Evolutionary conservation across 92 coral and sea anemone species (phyloP).

Genomic region (Bergia sp.): DNA sequence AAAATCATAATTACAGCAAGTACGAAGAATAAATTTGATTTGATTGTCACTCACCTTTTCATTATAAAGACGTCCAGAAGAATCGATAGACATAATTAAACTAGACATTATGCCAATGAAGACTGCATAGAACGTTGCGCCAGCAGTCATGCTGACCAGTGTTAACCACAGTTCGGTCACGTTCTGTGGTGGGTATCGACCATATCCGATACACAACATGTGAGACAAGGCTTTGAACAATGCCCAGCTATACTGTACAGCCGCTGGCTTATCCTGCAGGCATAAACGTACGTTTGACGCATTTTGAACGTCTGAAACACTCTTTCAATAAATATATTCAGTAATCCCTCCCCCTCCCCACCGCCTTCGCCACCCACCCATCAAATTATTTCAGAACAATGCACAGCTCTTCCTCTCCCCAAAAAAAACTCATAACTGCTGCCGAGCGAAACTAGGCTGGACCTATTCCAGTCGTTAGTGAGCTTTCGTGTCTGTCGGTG

Average conservation of each 20-base stretch:
- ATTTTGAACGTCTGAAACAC: background rate
- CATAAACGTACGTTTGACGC: background rate
- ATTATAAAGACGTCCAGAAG: slow-evolving; percentile 94
- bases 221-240: slow-evolving; percentile 97
- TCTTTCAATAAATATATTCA: no score
- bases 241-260: slow-evolving; percentile 94
- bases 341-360: background rate
- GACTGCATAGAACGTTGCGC: slow-evolving; percentile 98
- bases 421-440: no score
- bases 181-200: slow-evolving; percentile 94
- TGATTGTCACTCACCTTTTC: slow-evolving; percentile 79
- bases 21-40: no score
- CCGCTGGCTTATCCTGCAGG: slow-evolving; percentile 73
- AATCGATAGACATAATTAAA: slow-evolving; percentile 94
- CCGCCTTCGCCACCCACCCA: no score
- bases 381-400: background rate
- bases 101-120: slow-evolving; percentile 99
- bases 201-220: slow-evolving; percentile 98
- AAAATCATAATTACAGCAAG: background rate
- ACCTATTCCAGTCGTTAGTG: no score
- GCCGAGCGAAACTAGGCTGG: no score
- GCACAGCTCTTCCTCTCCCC: no score
- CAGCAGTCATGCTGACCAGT: slow-evolving; percentile 94
- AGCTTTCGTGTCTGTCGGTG: no score
- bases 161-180: slow-evolving; percentile 92